A percentile compares a stretch with the other conserved stretches of the same genome.
Conservation (phyloP, 2,888 invertebrate genomes). For the Drosophila meridionalis region DNA sequence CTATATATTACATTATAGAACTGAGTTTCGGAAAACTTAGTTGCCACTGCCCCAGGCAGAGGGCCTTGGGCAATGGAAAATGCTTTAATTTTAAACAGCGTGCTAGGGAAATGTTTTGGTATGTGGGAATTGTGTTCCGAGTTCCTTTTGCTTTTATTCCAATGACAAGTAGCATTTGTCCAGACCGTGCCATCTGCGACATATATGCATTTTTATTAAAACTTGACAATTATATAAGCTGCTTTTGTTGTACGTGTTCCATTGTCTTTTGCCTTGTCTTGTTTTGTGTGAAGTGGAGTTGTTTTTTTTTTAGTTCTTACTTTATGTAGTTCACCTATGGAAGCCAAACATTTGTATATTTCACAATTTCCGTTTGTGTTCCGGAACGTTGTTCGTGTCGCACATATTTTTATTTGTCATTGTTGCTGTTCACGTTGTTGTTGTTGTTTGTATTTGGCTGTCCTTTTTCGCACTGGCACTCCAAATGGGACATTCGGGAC, state of each 20-base stretch:
- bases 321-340: conserved; percentile 70
- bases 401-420: conserved; percentile 66
- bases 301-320: conserved; percentile 2
- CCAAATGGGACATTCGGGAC: conserved; percentile 76
- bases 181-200: conserved; percentile 17
- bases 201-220: conserved; percentile 71
- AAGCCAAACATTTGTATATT: conserved; percentile 76
- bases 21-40: not conserved
- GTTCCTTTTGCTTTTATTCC: conserved; percentile 14
- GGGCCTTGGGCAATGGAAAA: not conserved
- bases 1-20: not conserved
- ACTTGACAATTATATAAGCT: conserved; percentile 61
- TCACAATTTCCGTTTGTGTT: conserved; percentile 79
- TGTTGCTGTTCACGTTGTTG: conserved; percentile 25
- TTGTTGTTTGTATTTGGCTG: conserved; percentile 42
- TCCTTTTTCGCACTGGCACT: conserved; percentile 63
- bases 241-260: conserved; percentile 45
- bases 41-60: not conserved
- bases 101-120: conserved; percentile 26
- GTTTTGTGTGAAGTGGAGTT: conserved; percentile 23
- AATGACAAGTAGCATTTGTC: conserved; percentile 54
- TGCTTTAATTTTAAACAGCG: conserved; percentile 35
- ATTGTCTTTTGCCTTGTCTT: conserved; percentile 33
- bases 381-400: conserved; percentile 77
- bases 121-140: conserved; percentile 36